These are phyloP conservation scores for Nymphalis polychloros DNA, from an alignment of 2,888 invertebrate genomes.

Conservation along the genomic window DNA sequence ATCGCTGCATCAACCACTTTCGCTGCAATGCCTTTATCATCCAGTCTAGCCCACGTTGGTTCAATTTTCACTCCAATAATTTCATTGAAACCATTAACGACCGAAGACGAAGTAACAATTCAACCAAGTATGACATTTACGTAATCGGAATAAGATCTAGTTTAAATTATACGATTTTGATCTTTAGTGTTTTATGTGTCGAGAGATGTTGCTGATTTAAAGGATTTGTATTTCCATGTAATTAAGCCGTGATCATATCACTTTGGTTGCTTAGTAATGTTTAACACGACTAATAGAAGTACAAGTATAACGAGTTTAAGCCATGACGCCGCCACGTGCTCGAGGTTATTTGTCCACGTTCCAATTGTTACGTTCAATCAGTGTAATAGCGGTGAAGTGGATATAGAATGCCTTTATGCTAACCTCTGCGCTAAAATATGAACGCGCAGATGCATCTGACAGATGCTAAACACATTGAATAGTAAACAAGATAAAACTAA, in stretches of 20 bases:
- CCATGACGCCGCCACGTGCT: conserved; percentile 47
- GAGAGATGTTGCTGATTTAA: not conserved
- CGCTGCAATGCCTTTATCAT: conserved; percentile 29
- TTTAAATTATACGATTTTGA: not conserved
- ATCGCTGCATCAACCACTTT: conserved; percentile 35
- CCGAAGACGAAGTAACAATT: not conserved
- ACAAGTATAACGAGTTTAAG: conserved; percentile 46
- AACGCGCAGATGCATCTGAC: not conserved
- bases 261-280: conserved; percentile 18
- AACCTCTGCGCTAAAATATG: conserved; percentile 11
- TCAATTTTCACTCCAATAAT: conserved; percentile 15
- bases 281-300: conserved; percentile 38
- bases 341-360: conserved; percentile 42
- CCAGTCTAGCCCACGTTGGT: conserved; percentile 15
- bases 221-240: conserved; percentile 33
- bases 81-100: not conserved
- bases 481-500: not conserved
- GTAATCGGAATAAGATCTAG: not conserved
- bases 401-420: conserved; percentile 25
- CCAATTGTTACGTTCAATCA: conserved; percentile 44
- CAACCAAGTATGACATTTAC: not conserved
- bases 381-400: conserved; percentile 28
- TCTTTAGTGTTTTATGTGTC: not conserved
- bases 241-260: conserved; percentile 47
- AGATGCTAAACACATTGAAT: not conserved